These are phyloP conservation scores for Sclerodermus sp. DNA, from an alignment of 2,888 invertebrate genomes.

Conservation along the genomic window DNA sequence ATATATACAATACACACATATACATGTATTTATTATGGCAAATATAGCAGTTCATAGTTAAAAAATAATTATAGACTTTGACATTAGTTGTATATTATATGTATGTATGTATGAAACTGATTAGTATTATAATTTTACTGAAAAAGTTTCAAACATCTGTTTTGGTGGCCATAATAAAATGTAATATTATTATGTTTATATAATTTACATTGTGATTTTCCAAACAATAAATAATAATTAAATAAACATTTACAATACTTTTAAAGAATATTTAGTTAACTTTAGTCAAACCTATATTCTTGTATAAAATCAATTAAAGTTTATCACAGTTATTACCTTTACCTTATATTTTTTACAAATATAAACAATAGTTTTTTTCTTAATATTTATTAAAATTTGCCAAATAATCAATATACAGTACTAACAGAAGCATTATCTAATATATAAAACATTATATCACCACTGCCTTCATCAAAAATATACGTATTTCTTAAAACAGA, in stretches of 20 bases:
- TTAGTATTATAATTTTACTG: neutral
- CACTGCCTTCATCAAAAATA: slow-evolving; percentile 30
- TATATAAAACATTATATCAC: slow-evolving; percentile 32
- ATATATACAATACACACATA: too few species aligned
- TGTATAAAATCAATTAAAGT: too few species aligned
- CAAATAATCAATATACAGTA: slow-evolving; percentile 15
- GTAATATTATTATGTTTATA: slow-evolving; percentile 35
- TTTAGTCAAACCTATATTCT: too few species aligned
- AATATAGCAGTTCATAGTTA: too few species aligned
- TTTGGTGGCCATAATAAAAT: slow-evolving; percentile 31
- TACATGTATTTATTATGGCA: too few species aligned
- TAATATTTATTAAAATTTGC: neutral
- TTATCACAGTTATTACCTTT: too few species aligned
- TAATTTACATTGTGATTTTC: slow-evolving; percentile 30
- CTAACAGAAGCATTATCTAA: slow-evolving; percentile 23
- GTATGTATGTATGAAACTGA: too few species aligned
- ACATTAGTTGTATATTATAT: too few species aligned
- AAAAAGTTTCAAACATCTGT: slow-evolving; percentile 2
- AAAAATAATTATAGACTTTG: too few species aligned
- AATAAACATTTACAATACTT: neutral
- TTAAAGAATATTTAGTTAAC: too few species aligned
- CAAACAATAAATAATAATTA: slow-evolving; percentile 21
- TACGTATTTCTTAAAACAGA: slow-evolving; percentile 30
- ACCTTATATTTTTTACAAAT: too few species aligned
- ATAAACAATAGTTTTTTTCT: too few species aligned